Base-by-base conservation (phyloP, 2,888 invertebrate species). In the Cephus nigrinus region DNA sequence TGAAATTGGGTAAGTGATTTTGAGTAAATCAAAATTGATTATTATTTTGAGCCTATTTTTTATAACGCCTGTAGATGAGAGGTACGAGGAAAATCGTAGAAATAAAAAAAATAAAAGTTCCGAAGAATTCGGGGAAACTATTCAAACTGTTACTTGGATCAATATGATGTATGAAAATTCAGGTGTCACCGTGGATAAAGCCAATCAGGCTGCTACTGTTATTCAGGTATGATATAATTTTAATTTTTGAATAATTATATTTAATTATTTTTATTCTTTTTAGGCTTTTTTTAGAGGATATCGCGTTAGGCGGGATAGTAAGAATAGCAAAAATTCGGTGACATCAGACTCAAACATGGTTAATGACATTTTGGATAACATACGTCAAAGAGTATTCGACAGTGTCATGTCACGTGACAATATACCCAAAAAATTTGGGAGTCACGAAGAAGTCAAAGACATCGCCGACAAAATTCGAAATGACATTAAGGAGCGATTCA, bases 111-210 rank as follows among this genome's bases (percentile, higher is more conserved):
- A 76, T 34, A 72, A 36, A 40, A 34, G 0, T 55, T 55, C 5
- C 23, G 5, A 23, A 75, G 80, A 79, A 76, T 80, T 85, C 9
- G 79, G 69, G 31, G 80, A 86, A 78, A 84, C 84, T 74, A 84
- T 87, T 79, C 86, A 87, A 83, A 84, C 87, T 33, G 83, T 86
- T 71, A 86, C 85, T 79, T 88, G 88, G 89, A 77, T 88, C 77
- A 82, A 87, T 31, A 85, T 86, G 87, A 86, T 88, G 84, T 87
- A 84, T 76, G 81, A 89, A 69, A 85, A 88, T 23, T 84, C 83
- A 12, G 85, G 83, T 11, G 74, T 88, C 40, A 84, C 84, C n/a
- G 0, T 79, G 31, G 80, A 85, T 40, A 78, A 78, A 75, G 88
- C 86, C 68, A 82, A 89, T 75, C 79, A 85, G 71, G 88, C 89